Evolutionary conservation across 1,140 invertebrate genomes (phyloP), one percentile per base, ranked within the genome.

Genomic region (Sinella curviseta): DNA sequence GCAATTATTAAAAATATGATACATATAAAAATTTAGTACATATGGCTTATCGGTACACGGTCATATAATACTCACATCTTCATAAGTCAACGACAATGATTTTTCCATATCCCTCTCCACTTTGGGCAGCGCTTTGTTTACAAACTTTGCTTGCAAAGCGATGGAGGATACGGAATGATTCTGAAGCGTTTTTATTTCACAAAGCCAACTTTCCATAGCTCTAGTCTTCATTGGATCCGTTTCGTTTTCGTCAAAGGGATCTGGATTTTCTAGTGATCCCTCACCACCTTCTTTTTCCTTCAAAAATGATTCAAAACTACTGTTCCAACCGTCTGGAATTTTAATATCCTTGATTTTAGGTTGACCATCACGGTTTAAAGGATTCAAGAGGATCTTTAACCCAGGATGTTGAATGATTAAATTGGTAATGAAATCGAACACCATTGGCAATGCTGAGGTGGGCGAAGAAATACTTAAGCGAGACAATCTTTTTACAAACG

Each of bases 401-500:
- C 92, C 93, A 0, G 94, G 93, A 89, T 98, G 97, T 54, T 96
- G 88, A 31, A 96, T 88, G 33, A 99, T 87, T 33, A 99, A 87
- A 88, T 98, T 98, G 26, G 91, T 91, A 54, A 98, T 91, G 74
- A 98, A 94, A 26, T 92, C 90, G 79, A 97, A 88, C 82, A 98
- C 90, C 28, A 95, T 91, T 8, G 91, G 87, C 28, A 95, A 91
- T 85, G 95, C 93, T 80, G 93, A 91, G 0, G 94, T 90, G 24
- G 94, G 92, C 30, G 95, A 95, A 31, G 92, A 88, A 1, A 99
- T 88, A 17, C 92, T 90, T 48, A 99, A 88, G 14, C 97, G 91
- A 0, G 95, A 90, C 54, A 97, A 87, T 77, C 94, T 91, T 88
- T 99, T 99, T 1, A 92, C 92, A 88, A 99, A 99, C 1, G 96